Evolutionary conservation across 64 coral and sea anemone species (phyloP).

Genomic region (Montipora capricornis): DNA sequence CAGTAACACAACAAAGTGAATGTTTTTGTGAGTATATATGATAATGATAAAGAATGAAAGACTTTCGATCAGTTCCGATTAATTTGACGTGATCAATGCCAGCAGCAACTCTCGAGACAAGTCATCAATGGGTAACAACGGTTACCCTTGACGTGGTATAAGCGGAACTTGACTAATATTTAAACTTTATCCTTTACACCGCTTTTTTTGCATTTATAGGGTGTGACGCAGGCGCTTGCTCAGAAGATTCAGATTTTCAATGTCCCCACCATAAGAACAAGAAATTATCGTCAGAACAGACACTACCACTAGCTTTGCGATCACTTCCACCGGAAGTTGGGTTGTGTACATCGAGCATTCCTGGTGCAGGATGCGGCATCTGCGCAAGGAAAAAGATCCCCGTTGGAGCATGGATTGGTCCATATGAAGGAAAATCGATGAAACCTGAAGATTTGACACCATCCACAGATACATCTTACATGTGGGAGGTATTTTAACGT

Average conservation of each 20-base stretch:
- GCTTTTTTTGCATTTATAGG: not conserved
- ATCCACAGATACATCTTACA: slow-evolving; percentile 67
- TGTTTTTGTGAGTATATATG: slow-evolving; percentile 35
- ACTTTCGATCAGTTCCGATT: too few relatives aligned
- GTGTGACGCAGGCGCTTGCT: slow-evolving; percentile 10
- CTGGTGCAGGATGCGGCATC: slow-evolving; percentile 63
- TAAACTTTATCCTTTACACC: too few relatives aligned
- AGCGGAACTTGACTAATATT: too few relatives aligned
- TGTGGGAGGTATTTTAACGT: slow-evolving; percentile 79
- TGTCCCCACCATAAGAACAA: slow-evolving; percentile 43
- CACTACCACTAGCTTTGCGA: slow-evolving; percentile 34
- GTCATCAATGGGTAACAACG: not conserved
- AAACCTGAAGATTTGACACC: slow-evolving; percentile 42
- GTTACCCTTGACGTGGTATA: too few relatives aligned
- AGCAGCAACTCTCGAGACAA: too few relatives aligned
- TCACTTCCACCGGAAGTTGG: slow-evolving; percentile 81
- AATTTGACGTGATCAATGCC: too few relatives aligned
- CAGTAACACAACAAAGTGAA: not conserved
- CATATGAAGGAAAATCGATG: slow-evolving; percentile 76
- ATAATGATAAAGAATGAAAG: not conserved
- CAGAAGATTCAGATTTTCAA: slow-evolving; percentile 7
- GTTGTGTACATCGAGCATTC: slow-evolving; percentile 70
- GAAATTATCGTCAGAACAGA: not conserved
- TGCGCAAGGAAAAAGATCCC: slow-evolving; percentile 64
- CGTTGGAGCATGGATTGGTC: slow-evolving; percentile 78